Evolutionary conservation across 2,888 invertebrate genomes (phyloP).

Genomic region (Pollenia labialis): DNA sequence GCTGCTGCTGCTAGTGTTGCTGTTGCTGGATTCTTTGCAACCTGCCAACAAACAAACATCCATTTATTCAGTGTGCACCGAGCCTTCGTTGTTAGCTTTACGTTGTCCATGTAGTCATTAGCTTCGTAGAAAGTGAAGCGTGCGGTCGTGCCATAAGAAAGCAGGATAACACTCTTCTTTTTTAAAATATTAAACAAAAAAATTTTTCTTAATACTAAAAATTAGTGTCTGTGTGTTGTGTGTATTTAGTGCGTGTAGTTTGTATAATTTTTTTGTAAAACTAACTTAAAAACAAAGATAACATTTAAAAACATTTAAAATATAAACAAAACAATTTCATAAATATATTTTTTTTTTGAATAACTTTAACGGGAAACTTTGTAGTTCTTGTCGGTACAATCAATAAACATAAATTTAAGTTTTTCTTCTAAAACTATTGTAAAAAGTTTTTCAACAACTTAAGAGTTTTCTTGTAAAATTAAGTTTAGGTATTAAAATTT

Average conservation of each 20-base stretch:
- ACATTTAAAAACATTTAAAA: constrained; percentile 1
- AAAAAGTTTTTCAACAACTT: background rate
- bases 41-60: background rate
- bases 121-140: constrained; percentile 76
- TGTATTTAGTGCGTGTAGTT: constrained; percentile 69
- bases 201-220: constrained; percentile 56
- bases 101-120: constrained; percentile 75
- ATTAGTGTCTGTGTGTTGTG: constrained; percentile 32
- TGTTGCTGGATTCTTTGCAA: constrained; percentile 37
- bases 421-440: background rate
- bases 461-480: too few relatives aligned
- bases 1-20: constrained; percentile 9
- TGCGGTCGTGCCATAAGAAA: constrained; percentile 74
- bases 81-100: constrained; percentile 75
- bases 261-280: background rate
- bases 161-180: constrained; percentile 72
- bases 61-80: constrained; percentile 70
- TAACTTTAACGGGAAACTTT: constrained; percentile 16
- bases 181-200: constrained; percentile 35
- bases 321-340: constrained; percentile 28
- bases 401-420: background rate
- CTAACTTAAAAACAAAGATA: background rate
- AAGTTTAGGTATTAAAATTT: too few relatives aligned
- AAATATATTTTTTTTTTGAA: background rate
- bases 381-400: background rate